phyloP scores from a whole-genome alignment of 1,140 invertebrate species.

The Zophobas morio region DNA sequence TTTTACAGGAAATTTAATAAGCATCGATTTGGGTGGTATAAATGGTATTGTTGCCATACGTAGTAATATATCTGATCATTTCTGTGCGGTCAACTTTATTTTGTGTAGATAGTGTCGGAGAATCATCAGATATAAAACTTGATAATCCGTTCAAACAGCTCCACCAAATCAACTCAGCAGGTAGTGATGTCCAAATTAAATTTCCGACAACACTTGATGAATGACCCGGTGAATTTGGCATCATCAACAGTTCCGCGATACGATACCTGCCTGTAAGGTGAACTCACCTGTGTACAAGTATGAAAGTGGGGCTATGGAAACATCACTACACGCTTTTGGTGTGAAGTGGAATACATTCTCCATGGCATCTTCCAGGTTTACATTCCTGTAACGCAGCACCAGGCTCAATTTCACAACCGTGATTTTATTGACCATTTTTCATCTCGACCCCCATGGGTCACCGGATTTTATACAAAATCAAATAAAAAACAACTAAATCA shows the following conservation, averaged over 20 bases:
- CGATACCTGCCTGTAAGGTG: constrained; percentile 32
- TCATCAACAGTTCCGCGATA: constrained; percentile 38
- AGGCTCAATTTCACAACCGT: constrained; percentile 45
- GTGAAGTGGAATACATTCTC: constrained; percentile 72
- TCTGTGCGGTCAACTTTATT: constrained; percentile 3
- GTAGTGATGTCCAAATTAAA: constrained; percentile 50
- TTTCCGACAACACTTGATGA: constrained; percentile 54
- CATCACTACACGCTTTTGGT: constrained; percentile 67
- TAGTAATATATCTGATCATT: constrained; percentile 26
- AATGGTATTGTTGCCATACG: neutral
- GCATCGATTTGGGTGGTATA: constrained; percentile 13
- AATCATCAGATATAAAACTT: constrained; percentile 23
- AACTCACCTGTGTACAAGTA: constrained; percentile 61
- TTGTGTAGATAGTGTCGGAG: constrained; percentile 2
- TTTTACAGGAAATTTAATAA: too few relatives aligned
- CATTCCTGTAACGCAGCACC: constrained; percentile 66
- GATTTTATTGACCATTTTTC: constrained; percentile 16
- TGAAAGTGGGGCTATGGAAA: constrained; percentile 56
- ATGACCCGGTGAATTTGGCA: constrained; percentile 28
- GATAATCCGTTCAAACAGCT: constrained; percentile 45
- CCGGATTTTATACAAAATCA: constrained; percentile 26
- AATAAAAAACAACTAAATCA: constrained; percentile 28
- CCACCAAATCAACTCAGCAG: constrained; percentile 36
- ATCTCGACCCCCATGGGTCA: constrained; percentile 14
- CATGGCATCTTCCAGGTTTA: constrained; percentile 70